phyloP scores from a whole-genome alignment of 2,797 vertebrate species.

The Lithobates sylvaticus region DNA sequence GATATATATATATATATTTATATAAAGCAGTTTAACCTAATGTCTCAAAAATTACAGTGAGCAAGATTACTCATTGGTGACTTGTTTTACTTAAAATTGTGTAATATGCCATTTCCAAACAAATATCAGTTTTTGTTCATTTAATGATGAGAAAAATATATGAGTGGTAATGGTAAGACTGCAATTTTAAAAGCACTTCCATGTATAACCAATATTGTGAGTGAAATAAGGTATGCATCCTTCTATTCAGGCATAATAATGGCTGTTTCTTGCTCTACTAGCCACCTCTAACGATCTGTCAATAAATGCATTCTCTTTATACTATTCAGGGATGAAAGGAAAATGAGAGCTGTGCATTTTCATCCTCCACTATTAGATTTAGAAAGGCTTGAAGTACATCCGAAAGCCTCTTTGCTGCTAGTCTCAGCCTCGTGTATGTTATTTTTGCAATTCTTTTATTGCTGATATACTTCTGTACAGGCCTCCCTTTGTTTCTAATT shows the following conservation, averaged over 20 bases:
- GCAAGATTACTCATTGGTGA: too few species aligned
- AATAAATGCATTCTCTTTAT: background rate
- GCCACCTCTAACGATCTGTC: background rate
- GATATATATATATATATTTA: too few species aligned
- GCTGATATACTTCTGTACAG: background rate
- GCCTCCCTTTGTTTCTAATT: constrained; percentile 7
- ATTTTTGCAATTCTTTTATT: constrained; percentile 7
- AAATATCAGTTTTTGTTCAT: background rate
- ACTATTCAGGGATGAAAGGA: background rate
- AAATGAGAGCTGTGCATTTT: background rate
- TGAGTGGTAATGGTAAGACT: background rate
- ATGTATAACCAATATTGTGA: background rate
- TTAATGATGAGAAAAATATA: background rate
- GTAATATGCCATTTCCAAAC: background rate
- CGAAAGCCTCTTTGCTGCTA: constrained; percentile 6
- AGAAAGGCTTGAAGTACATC: constrained; percentile 8
- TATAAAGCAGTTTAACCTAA: too few species aligned
- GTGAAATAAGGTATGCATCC: background rate
- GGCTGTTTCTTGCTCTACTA: background rate
- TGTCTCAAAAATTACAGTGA: too few species aligned
- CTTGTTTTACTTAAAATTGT: background rate
- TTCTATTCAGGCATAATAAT: background rate
- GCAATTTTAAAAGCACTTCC: background rate
- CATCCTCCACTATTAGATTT: background rate
- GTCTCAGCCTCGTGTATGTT: background rate